Base-by-base conservation (phyloP, 2,888 invertebrate genomes). In the Alcis repandata region DNA sequence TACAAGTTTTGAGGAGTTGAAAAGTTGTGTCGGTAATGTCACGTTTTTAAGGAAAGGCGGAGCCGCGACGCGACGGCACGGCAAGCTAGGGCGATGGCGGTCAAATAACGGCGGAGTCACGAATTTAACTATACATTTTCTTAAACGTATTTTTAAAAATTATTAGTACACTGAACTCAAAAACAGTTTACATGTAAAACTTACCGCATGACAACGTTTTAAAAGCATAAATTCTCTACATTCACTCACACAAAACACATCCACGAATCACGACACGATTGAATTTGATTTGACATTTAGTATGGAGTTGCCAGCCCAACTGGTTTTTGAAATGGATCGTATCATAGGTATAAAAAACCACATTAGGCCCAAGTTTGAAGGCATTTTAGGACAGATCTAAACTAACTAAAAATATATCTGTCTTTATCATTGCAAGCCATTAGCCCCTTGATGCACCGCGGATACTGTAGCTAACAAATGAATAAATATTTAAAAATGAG, bases 11-110 rank as follows among this genome's bases (percentile, higher is more conserved):
- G 38, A 27, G 27, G 48, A 58, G 58, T 10, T 66, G 52, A 53
- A 45, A 64, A 43, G 41, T 59, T 27, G 33, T 57, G 38, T 69
- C 22, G 61, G 54, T 59, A 73, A 75, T 78, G 77, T 82, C 82
- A 85, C 79, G 80, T 79, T 83, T 76, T 70, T 71, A 76, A 79
- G 78, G 77, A 83, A 85, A 90, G 91, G 91, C 84, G 90, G 88
- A 87, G 89, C 46, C 65, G 52, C 88, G 84, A 79, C 74, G 81
- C 80, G 82, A 83, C 27, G 27, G 27, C 27, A 27, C 27, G 82
- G 88, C 89, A 83, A 82, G 88, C 89, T 89, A 87, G 88, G 88
- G 88, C 88, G 90, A 92, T 93, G 93, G 93, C 93, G 93, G 92
- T 92, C 90, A 90, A 90, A 86, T 89, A 91, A 91, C 90, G 91